phyloP scores from a whole-genome alignment of 2,113 vertebrate species.

The Pteropus alecto region DNA sequence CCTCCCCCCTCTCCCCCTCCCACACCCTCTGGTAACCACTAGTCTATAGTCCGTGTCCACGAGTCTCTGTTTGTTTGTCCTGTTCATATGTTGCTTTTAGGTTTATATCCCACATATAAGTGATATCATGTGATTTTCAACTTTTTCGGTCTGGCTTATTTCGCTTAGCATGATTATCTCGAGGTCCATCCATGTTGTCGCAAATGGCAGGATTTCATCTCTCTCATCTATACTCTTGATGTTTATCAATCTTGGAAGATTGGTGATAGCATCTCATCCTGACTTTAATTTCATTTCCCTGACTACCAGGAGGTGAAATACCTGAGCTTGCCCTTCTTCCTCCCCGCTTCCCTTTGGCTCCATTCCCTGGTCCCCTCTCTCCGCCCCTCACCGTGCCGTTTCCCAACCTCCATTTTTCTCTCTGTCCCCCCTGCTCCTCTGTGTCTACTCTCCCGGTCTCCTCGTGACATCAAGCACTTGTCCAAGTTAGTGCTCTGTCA shows the following conservation, averaged over 20 bases:
- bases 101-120: too few species aligned
- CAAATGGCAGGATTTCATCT: too few species aligned
- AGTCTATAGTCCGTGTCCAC: too few species aligned
- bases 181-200: too few species aligned
- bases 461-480: neutral
- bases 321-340: neutral
- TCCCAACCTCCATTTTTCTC: neutral
- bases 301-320: neutral
- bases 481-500: accelerated
- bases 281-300: neutral
- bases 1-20: too few species aligned
- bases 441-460: neutral
- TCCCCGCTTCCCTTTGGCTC: neutral
- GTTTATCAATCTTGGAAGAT: neutral
- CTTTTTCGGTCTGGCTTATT: too few species aligned
- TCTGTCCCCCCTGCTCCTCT: neutral
- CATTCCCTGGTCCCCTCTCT: neutral
- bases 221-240: neutral
- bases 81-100: too few species aligned
- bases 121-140: too few species aligned
- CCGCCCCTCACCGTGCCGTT: neutral
- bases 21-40: too few species aligned
- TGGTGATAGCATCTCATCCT: accelerated
- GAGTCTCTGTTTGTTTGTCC: too few species aligned
- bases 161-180: too few species aligned